These are phyloP conservation scores for Chloebia gouldiae DNA, from an alignment of 2,113 vertebrate genomes.

Conservation along the genomic window DNA sequence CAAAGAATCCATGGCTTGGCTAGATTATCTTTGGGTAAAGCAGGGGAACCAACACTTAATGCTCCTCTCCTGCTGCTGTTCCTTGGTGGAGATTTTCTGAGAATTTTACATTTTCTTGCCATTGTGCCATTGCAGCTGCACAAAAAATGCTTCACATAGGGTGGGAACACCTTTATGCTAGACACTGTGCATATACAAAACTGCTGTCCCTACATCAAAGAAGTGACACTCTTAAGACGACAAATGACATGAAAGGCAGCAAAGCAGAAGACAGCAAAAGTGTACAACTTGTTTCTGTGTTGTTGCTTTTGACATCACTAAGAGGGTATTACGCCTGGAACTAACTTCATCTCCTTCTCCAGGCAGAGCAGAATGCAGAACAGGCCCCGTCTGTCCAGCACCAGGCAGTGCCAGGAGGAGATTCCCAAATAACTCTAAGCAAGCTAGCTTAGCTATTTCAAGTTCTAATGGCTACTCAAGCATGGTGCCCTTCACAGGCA, in stretches of 20 bases:
- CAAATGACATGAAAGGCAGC: constrained; percentile 4
- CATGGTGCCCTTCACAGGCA: background rate
- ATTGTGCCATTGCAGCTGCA: background rate
- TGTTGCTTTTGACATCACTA: background rate
- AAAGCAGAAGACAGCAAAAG: constrained; percentile 8
- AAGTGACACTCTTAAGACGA: constrained; percentile 29
- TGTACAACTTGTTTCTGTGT: background rate
- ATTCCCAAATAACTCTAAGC: background rate
- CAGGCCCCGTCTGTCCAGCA: rapidly evolving
- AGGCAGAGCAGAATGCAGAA: background rate
- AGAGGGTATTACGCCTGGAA: background rate
- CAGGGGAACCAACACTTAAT: background rate
- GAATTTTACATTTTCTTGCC: background rate
- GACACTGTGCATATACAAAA: background rate
- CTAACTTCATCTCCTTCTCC: background rate
- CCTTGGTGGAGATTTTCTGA: background rate
- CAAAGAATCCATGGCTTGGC: background rate
- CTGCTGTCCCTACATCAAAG: background rate
- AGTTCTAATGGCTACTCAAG: constrained; percentile 1
- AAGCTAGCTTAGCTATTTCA: background rate
- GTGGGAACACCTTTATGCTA: background rate
- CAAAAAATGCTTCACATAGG: background rate
- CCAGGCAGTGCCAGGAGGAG: background rate
- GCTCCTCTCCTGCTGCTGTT: background rate
- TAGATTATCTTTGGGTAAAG: background rate